phyloP scores from a whole-genome alignment of 2,888 invertebrate genomes.

The Danaus chrysippus region DNA sequence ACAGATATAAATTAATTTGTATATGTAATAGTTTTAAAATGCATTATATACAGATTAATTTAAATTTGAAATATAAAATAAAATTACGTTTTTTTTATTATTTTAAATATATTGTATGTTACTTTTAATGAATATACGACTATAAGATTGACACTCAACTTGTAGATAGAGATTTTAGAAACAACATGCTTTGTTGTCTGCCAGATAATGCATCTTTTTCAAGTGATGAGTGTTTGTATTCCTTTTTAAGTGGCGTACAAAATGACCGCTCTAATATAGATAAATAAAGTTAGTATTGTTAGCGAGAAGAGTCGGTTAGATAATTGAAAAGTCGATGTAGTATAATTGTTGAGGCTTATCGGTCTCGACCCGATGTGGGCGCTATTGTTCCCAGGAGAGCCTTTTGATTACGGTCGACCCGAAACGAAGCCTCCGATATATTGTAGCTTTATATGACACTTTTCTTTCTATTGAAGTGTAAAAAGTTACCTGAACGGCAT shows the following conservation, averaged over 20 bases:
- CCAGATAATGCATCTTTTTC: too few relatives aligned
- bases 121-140: too few relatives aligned
- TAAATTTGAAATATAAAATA: too few relatives aligned
- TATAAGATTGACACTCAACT: too few relatives aligned
- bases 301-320: slow-evolving; percentile 67
- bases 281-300: slow-evolving; percentile 76
- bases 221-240: slow-evolving; percentile 41
- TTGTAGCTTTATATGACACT: slow-evolving; percentile 75
- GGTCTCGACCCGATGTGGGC: slow-evolving; percentile 74
- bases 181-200: too few relatives aligned
- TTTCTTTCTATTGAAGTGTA: slow-evolving; percentile 67
- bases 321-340: slow-evolving; percentile 80
- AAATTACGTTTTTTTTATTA: too few relatives aligned
- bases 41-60: too few relatives aligned
- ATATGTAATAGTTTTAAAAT: too few relatives aligned
- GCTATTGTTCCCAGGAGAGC: slow-evolving; percentile 76
- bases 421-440: slow-evolving; percentile 67
- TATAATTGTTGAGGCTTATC: slow-evolving; percentile 77
- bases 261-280: slow-evolving; percentile 76
- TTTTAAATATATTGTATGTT: too few relatives aligned
- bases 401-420: slow-evolving; percentile 73
- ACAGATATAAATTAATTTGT: too few relatives aligned
- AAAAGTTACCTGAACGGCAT: slow-evolving; percentile 44
- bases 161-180: too few relatives aligned
- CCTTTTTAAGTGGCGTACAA: slow-evolving; percentile 62